A percentile compares a stretch with the other conserved stretches of the same genome.
Conservation (phyloP, 2,797 vertebrate genomes). For the Mormyrus proboscirostris region DNA sequence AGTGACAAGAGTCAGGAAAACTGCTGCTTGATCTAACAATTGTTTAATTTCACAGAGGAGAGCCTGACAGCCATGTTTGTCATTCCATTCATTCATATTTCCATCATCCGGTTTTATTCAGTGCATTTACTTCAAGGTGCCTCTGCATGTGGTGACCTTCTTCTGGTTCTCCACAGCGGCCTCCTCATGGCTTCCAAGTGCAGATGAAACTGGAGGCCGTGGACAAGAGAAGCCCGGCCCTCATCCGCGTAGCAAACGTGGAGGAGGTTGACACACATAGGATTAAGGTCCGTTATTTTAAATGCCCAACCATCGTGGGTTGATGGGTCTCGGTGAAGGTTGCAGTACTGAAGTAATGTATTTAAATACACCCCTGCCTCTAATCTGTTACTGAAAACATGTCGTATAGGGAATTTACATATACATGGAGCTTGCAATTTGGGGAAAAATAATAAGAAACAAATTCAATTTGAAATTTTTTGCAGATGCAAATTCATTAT, state of each 20-base stretch:
- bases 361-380: not conserved
- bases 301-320: not conserved
- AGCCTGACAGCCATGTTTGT: too few relatives aligned
- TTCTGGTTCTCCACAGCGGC: constrained; percentile 60
- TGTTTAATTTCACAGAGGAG: too few relatives aligned
- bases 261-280: constrained; percentile 87
- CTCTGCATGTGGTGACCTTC: not conserved
- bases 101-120: not conserved
- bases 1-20: too few relatives aligned
- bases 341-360: not conserved
- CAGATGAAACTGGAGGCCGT: constrained; percentile 94
- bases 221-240: constrained; percentile 83
- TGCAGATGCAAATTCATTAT: not conserved
- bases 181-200: constrained; percentile 79
- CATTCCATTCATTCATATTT: not conserved
- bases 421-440: not conserved
- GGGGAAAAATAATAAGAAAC: not conserved
- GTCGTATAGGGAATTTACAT: not conserved
- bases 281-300: constrained; percentile 70
- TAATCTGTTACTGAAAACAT: not conserved
- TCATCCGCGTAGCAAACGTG: constrained; percentile 85
- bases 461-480: not conserved
- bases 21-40: too few relatives aligned
- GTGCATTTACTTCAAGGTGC: not conserved
- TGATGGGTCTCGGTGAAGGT: not conserved